Conservation (phyloP, 2,888 invertebrate species). For the Scelioninae gen. 2 region DNA sequence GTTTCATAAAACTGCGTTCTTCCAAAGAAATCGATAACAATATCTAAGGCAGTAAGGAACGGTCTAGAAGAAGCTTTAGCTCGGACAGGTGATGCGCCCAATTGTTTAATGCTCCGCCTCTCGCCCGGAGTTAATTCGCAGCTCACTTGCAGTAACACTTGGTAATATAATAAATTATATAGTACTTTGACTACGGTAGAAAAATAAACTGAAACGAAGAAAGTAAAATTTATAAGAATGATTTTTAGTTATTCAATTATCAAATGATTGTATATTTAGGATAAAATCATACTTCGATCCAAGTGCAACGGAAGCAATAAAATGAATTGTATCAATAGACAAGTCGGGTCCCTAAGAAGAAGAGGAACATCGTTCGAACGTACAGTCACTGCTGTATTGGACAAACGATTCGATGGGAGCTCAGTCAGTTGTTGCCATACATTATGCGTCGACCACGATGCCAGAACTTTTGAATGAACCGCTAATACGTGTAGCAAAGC, state of each 20-base stretch:
- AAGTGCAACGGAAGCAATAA: conserved; percentile 89
- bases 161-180: conserved; percentile 92
- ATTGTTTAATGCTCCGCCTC: conserved; percentile 71
- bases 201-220: conserved; percentile 84
- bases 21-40: conserved; percentile 68
- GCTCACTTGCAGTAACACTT: conserved; percentile 88
- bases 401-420: conserved; percentile 54
- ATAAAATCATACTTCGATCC: conserved; percentile 89
- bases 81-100: conserved; percentile 19
- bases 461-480: conserved; percentile 87
- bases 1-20: conserved; percentile 66
- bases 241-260: no score
- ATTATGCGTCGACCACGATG: conserved; percentile 79
- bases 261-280: no score
- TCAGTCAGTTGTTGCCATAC: conserved; percentile 79
- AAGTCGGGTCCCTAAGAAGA: conserved; percentile 89
- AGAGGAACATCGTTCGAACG: conserved; percentile 84
- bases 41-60: conserved; percentile 67
- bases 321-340: conserved; percentile 90
- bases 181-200: conserved; percentile 90
- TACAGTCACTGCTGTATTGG: conserved; percentile 73
- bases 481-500: conserved; percentile 92
- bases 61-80: conserved; percentile 55
- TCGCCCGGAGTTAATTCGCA: conserved; percentile 82
- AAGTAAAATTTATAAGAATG: no score